A percentile compares a stretch with the other conserved stretches of the same genome.
Evolutionary conservation across 1,140 invertebrate genomes (phyloP).

Genomic region (Sminthurinus signatus): DNA sequence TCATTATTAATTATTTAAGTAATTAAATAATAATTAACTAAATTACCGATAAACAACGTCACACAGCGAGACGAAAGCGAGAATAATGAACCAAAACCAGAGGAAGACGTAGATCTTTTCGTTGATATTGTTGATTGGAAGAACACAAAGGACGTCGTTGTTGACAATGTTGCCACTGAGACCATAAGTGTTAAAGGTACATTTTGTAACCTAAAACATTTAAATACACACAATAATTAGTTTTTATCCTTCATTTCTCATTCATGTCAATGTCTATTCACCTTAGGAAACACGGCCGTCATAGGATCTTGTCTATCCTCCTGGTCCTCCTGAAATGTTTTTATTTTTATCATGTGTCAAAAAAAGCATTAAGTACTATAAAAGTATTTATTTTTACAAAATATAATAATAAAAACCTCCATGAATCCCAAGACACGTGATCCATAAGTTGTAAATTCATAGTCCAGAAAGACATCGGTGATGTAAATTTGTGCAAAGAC

Average conservation of each 20-base stretch:
- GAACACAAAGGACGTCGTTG: slow-evolving; percentile 82
- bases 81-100: slow-evolving; percentile 87
- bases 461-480: slow-evolving; percentile 76
- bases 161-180: slow-evolving; percentile 78
- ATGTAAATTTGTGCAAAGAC: slow-evolving; percentile 85
- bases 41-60: no score
- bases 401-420: no score
- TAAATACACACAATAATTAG: no score
- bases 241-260: no score
- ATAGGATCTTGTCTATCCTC: slow-evolving; percentile 77
- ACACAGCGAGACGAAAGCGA: slow-evolving; percentile 70
- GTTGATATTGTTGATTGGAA: slow-evolving; percentile 87
- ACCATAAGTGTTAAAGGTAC: slow-evolving; percentile 86
- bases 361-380: no score
- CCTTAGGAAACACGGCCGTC: slow-evolving; percentile 78
- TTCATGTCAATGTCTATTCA: no score
- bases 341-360: no score
- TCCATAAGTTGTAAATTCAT: slow-evolving; percentile 70
- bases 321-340: no score
- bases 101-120: slow-evolving; percentile 93
- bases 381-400: no score
- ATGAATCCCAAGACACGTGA: slow-evolving; percentile 73
- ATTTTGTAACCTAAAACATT: slow-evolving; percentile 60
- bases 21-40: no score
- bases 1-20: no score